phyloP scores from a whole-genome alignment of 2,888 invertebrate genomes.

The Rotaria macrura region DNA sequence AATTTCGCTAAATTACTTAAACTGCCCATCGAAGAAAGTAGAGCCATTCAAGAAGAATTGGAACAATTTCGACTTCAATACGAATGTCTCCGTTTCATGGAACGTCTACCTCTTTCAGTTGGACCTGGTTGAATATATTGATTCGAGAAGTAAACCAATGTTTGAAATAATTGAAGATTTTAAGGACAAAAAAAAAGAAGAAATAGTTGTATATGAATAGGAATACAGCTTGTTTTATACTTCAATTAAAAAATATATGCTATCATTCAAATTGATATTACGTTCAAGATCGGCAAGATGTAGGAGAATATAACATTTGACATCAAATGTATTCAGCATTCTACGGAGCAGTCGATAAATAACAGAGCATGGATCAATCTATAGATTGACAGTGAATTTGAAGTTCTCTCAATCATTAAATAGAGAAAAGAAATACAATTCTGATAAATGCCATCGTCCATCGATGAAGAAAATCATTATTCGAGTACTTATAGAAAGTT shows the following conservation, averaged over 20 bases:
- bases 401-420: too few species aligned
- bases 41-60: not conserved
- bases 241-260: not conserved
- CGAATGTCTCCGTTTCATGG: not conserved
- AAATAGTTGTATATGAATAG: not conserved
- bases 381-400: too few species aligned
- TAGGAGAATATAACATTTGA: too few species aligned
- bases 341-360: too few species aligned
- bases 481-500: too few species aligned
- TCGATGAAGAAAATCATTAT: too few species aligned
- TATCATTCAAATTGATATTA: too few species aligned
- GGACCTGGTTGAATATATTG: not conserved
- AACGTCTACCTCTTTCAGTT: not conserved
- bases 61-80: slow-evolving; percentile 2
- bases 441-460: too few species aligned
- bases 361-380: too few species aligned
- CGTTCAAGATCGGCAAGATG: too few species aligned
- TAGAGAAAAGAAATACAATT: too few species aligned
- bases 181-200: not conserved
- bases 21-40: not conserved
- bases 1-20: not conserved
- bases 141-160: not conserved
- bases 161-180: not conserved
- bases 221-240: not conserved
- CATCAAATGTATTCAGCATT: too few species aligned